A percentile compares a stretch with the other conserved stretches of the same genome.
Conservation (phyloP, 1,140 invertebrate species). For the Charaxes varanes region DNA sequence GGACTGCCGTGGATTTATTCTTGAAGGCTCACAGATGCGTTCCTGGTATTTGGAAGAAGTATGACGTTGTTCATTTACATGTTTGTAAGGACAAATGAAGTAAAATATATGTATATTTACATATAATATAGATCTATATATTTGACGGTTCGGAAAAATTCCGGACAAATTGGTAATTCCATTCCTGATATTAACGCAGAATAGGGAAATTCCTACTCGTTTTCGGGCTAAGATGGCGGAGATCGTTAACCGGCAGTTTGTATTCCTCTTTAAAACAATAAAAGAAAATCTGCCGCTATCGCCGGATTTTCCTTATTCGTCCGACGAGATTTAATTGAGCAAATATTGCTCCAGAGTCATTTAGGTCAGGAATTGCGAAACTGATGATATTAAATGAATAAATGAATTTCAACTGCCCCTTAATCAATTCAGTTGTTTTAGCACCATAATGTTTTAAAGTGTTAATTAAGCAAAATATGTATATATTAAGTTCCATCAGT, state of each 20-base stretch:
- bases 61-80: too few relatives aligned
- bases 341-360: conserved; percentile 19
- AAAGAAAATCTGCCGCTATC: conserved; percentile 20
- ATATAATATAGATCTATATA: too few relatives aligned
- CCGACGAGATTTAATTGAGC: conserved; percentile 20
- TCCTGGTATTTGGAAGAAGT: too few relatives aligned
- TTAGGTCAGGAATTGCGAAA: conserved; percentile 15
- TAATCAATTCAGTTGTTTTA: conserved; percentile 20
- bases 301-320: conserved; percentile 15
- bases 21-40: too few relatives aligned
- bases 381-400: conserved; percentile 16
- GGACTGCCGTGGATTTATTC: too few relatives aligned
- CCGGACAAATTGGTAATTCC: conserved; percentile 8
- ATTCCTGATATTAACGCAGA: conserved; percentile 10
- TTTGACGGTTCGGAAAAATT: too few relatives aligned
- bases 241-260: conserved; percentile 16
- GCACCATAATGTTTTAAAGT: too few relatives aligned
- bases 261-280: conserved; percentile 23
- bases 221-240: conserved; percentile 1
- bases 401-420: conserved; percentile 21
- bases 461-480: too few relatives aligned
- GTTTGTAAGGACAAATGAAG: too few relatives aligned
- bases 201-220: conserved; percentile 11
- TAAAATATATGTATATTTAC: too few relatives aligned
- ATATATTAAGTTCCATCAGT: too few relatives aligned